Evolutionary conservation across 2,797 vertebrate genomes (phyloP).

Genomic region (Amblyopsis hoosieri): DNA sequence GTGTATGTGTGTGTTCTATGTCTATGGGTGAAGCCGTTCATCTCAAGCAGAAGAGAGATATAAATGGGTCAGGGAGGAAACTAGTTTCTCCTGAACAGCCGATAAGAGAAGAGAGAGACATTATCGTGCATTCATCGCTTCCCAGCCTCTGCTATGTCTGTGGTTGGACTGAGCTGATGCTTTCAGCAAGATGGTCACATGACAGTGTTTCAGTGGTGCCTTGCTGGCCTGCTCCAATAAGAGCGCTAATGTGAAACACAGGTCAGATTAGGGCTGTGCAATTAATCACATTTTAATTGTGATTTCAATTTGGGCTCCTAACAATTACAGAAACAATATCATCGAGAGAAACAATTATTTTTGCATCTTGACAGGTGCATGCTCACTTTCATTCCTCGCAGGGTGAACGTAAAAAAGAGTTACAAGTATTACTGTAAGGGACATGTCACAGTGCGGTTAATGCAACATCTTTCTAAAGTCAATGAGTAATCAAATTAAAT

Average conservation of each 20-base stretch:
- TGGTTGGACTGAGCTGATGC: constrained; percentile 34
- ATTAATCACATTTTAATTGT: too few species aligned
- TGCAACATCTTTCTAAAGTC: too few species aligned
- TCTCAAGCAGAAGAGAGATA: constrained; percentile 48
- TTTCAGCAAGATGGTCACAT: constrained; percentile 36
- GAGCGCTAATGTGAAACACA: constrained; percentile 26
- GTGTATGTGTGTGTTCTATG: constrained; percentile 1
- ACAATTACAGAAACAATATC: too few species aligned
- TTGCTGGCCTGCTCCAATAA: constrained; percentile 32
- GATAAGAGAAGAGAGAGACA: constrained; percentile 26
- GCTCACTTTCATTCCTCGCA: too few species aligned
- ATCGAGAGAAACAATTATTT: too few species aligned
- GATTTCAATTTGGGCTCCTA: too few species aligned
- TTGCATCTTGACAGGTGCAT: too few species aligned
- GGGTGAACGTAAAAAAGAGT: too few species aligned
- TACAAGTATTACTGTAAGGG: too few species aligned
- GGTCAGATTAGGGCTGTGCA: constrained; percentile 11
- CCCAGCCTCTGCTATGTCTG: constrained; percentile 12
- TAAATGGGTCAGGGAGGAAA: constrained; percentile 45
- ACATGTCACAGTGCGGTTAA: too few species aligned
- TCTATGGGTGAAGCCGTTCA: constrained; percentile 47
- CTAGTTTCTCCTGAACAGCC: constrained; percentile 36
- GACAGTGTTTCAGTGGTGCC: constrained; percentile 40
- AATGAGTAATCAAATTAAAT: too few species aligned
- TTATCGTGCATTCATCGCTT: constrained; percentile 22